phyloP scores from a whole-genome alignment of 2,113 vertebrate genomes.

The Corapipo altera region DNA sequence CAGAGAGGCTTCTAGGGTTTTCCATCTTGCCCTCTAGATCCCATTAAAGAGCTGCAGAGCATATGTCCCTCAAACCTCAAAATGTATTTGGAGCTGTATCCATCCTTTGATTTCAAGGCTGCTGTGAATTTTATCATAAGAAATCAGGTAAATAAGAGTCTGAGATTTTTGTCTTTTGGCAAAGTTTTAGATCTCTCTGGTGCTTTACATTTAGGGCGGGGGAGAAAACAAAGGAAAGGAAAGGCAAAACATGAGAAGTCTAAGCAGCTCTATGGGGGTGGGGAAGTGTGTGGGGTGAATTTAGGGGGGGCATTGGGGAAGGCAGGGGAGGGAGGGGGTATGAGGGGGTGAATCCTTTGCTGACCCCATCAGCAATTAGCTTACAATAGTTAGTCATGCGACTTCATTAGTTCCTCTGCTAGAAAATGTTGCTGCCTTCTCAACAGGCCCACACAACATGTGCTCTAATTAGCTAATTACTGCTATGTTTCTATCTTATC shows the following conservation, averaged over 20 bases:
- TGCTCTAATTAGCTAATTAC: slow-evolving; percentile 55
- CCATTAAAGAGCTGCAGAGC: background rate
- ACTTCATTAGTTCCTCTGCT: background rate
- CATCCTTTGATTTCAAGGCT: background rate
- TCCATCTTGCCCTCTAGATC: background rate
- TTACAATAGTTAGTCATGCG: background rate
- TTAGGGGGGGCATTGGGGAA: background rate
- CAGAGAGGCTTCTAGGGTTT: background rate
- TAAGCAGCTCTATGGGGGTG: background rate
- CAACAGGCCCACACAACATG: slow-evolving; percentile 47
- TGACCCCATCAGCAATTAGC: slow-evolving; percentile 16
- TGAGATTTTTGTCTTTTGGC: background rate
- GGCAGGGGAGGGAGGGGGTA: too few species aligned
- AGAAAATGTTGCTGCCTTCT: background rate
- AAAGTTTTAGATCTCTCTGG: background rate
- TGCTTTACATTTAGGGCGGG: background rate
- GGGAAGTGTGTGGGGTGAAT: background rate
- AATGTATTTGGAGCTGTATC: background rate
- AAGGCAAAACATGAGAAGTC: background rate
- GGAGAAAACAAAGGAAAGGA: background rate
- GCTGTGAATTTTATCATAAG: background rate
- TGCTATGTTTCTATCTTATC: background rate
- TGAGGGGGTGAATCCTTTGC: background rate
- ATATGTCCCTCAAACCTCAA: background rate
- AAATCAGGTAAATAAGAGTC: background rate